phyloP scores from a whole-genome alignment of 2,797 vertebrate genomes.

The Notamacropus eugenii region DNA sequence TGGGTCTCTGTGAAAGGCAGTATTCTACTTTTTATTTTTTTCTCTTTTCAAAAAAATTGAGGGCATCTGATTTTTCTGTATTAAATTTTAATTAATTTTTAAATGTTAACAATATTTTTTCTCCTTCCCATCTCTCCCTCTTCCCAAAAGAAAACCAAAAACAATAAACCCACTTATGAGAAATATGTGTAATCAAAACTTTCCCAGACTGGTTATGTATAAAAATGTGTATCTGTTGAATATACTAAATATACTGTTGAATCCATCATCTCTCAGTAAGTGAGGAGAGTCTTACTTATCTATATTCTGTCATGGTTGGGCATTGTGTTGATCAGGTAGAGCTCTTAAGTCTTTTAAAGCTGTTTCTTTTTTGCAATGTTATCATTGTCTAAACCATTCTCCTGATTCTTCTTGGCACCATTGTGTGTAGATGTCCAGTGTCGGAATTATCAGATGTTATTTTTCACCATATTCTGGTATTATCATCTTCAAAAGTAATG shows the following conservation, averaged over 20 bases:
- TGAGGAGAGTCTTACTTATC: neutral
- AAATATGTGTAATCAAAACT: neutral
- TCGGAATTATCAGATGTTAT: neutral
- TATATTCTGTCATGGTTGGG: neutral
- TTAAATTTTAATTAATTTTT: neutral
- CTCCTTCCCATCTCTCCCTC: neutral
- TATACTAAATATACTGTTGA: neutral
- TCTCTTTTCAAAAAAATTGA: neutral
- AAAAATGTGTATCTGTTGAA: neutral
- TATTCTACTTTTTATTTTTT: neutral
- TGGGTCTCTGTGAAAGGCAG: neutral
- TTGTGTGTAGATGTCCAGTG: neutral
- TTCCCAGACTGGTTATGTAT: neutral
- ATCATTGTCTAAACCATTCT: neutral
- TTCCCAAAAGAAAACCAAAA: neutral
- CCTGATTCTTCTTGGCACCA: neutral
- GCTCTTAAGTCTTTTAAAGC: neutral
- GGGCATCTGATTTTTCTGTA: neutral
- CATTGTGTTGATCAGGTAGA: neutral
- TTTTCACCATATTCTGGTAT: neutral
- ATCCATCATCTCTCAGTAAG: neutral
- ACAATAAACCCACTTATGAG: neutral
- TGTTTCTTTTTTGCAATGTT: neutral
- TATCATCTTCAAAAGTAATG: neutral
- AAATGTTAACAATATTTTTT: neutral